phyloP scores from a whole-genome alignment of 2,113 vertebrate species.

The Lamprologus sp. region DNA sequence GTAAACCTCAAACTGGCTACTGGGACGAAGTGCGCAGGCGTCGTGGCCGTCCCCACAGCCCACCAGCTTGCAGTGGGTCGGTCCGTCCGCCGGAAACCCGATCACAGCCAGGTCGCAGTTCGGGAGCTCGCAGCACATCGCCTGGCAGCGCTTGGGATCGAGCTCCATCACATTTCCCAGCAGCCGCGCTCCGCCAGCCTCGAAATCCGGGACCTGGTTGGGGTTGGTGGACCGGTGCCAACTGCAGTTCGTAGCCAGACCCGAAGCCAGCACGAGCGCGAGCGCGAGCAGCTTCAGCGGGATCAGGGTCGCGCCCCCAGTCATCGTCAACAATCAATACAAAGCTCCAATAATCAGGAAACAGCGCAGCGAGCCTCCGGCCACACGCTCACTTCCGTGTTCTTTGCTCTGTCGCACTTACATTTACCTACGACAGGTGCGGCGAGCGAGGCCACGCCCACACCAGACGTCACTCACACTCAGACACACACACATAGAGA shows the following conservation, averaged over 20 bases:
- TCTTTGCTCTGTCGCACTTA: not conserved
- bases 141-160: not conserved
- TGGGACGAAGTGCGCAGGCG: not conserved
- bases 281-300: not conserved
- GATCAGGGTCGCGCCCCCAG: not conserved
- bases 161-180: not conserved
- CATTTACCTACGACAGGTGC: constrained; percentile 48
- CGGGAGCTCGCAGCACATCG: not conserved
- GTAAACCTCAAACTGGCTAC: not conserved
- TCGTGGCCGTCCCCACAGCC: not conserved
- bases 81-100: not conserved
- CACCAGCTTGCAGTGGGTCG: not conserved
- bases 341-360: not conserved
- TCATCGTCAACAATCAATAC: not conserved
- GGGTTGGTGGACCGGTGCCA: not conserved
- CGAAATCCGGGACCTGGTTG: not conserved
- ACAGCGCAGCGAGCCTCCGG: not conserved
- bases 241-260: not conserved
- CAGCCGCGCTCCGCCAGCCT: not conserved
- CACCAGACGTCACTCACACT: not conserved
- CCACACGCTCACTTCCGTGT: constrained; percentile 4
- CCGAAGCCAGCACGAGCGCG: not conserved
- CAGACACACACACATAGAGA: not conserved
- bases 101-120: not conserved
- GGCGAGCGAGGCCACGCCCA: not conserved